Base-by-base conservation (phyloP, 2,797 vertebrate genomes). In the Peromyscus eremicus region DNA sequence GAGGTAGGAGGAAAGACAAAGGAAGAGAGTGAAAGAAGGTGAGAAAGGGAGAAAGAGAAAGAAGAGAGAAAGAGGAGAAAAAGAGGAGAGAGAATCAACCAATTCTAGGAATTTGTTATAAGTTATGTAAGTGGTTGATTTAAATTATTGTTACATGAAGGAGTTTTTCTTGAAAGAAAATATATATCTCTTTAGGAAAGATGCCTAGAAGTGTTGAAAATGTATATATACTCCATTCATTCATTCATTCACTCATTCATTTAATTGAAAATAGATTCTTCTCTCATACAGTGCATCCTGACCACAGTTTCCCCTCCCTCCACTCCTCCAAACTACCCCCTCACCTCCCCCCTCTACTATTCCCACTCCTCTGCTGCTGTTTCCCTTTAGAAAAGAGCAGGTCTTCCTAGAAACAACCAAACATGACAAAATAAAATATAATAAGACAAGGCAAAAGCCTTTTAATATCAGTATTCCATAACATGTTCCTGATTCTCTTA, bases 401-500 rank as follows among this genome's bases (percentile, higher is more conserved):
- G 29, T 6, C 82, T 23, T 46, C 81, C 40, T 9, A 46, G 17
- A 66, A 40, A 84, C 29, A 66, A 46, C 23, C 29, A 21, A 46
- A 84, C 1, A 34, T 1, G 10, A 12, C 11, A 21, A 46, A 64
- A 19, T 11, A 66, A 66, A 46, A 43, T 66, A 84, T 9, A 19
- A 32, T 32, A 83, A 23, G 40, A 1, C 29, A 23, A 23, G 40
- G 5, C 5, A 46, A 66, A 46, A 46, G 32, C 19, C 5, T 60
- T 81, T 81, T 89, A 17, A 89, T 93, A 13, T 29, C 46, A 19
- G 32, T 60, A 70, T 81, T 43, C 52, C 37, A 37, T 77, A 89
- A 77, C 32, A 16, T 5, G 66, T 82, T 5, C 6, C 6, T 46
- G 79, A 55, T 66, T 89, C 43, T 89, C 2, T 13, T 14, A 46